These are phyloP conservation scores for Pachyrhynchus sulphureomaculatus DNA, from an alignment of 1,140 invertebrate genomes.

Conservation along the genomic window DNA sequence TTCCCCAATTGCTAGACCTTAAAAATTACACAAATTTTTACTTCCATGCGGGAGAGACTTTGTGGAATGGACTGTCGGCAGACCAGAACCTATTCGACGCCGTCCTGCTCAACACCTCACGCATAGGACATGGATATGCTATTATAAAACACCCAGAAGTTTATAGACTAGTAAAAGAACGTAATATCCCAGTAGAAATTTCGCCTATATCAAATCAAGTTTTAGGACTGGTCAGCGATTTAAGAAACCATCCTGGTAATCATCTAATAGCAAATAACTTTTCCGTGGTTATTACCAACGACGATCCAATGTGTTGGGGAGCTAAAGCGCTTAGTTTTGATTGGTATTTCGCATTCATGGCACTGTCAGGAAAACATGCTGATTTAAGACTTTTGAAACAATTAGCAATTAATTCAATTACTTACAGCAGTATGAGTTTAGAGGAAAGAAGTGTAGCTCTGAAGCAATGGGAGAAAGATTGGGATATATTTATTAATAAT, in stretches of 20 bases:
- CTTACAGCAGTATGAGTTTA: constrained; percentile 55
- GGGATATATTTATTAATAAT: constrained; percentile 40
- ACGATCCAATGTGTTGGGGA: constrained; percentile 80
- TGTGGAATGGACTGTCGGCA: constrained; percentile 68
- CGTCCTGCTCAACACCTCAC: constrained; percentile 66
- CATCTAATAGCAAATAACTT: constrained; percentile 62
- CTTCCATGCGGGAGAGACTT: constrained; percentile 80
- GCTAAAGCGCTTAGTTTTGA: constrained; percentile 75
- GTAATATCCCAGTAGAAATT: constrained; percentile 75
- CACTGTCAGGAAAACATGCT: constrained; percentile 65
- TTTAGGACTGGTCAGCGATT: constrained; percentile 59
- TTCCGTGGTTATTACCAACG: constrained; percentile 64
- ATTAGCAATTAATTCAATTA: constrained; percentile 76
- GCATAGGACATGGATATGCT: constrained; percentile 64
- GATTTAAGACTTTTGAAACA: constrained; percentile 77
- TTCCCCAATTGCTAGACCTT: constrained; percentile 55
- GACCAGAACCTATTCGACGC: constrained; percentile 71
- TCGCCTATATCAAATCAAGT: constrained; percentile 82
- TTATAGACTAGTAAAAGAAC: constrained; percentile 60
- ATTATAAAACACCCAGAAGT: constrained; percentile 74
- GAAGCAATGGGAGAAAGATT: constrained; percentile 45
- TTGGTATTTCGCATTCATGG: constrained; percentile 81
- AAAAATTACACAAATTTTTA: constrained; percentile 61
- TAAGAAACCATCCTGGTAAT: constrained; percentile 78
- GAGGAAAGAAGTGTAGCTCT: constrained; percentile 44